A percentile compares a stretch with the other conserved stretches of the same genome.
Evolutionary conservation across 2,888 invertebrate species (phyloP).

Genomic region (Thelaira solivaga): DNA sequence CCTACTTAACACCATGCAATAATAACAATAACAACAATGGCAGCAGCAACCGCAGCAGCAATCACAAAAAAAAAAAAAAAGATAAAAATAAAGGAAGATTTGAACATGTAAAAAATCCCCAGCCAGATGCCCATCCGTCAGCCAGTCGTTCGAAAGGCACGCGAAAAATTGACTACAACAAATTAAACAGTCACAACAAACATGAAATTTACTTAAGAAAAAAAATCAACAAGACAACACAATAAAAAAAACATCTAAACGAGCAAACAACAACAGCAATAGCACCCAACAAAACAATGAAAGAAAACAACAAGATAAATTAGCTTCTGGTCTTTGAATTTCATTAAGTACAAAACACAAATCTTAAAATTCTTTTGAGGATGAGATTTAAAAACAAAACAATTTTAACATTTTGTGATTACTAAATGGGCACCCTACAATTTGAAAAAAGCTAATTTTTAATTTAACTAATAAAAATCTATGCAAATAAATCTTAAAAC

Average conservation of each 20-base stretch:
- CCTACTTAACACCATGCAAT: slow-evolving; percentile 52
- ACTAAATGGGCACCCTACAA: not conserved
- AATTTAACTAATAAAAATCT: too few relatives aligned
- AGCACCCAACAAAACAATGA: slow-evolving; percentile 56
- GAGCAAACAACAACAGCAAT: slow-evolving; percentile 30
- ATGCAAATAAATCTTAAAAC: too few relatives aligned
- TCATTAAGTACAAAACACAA: slow-evolving; percentile 36
- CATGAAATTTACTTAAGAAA: slow-evolving; percentile 49
- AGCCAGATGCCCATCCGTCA: slow-evolving; percentile 57
- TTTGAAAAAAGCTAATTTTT: too few relatives aligned
- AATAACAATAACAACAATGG: slow-evolving; percentile 20
- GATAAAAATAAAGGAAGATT: too few relatives aligned
- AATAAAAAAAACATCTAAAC: slow-evolving; percentile 64
- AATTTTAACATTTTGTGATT: too few relatives aligned
- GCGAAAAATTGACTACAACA: slow-evolving; percentile 66
- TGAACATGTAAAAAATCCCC: slow-evolving; percentile 32
- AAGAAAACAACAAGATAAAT: slow-evolving; percentile 68
- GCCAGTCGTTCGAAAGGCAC: slow-evolving; percentile 65
- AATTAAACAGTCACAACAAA: slow-evolving; percentile 62
- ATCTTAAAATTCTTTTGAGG: not conserved
- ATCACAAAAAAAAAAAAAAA: slow-evolving; percentile 11
- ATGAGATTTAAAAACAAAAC: too few relatives aligned
- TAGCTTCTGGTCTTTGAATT: slow-evolving; percentile 75
- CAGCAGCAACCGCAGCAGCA: slow-evolving; percentile 15
- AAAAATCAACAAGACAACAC: slow-evolving; percentile 21